A percentile compares a stretch with the other conserved stretches of the same genome.
phyloP scores from a whole-genome alignment of 2,113 vertebrate genomes.

The Seriola quinqueradiata region DNA sequence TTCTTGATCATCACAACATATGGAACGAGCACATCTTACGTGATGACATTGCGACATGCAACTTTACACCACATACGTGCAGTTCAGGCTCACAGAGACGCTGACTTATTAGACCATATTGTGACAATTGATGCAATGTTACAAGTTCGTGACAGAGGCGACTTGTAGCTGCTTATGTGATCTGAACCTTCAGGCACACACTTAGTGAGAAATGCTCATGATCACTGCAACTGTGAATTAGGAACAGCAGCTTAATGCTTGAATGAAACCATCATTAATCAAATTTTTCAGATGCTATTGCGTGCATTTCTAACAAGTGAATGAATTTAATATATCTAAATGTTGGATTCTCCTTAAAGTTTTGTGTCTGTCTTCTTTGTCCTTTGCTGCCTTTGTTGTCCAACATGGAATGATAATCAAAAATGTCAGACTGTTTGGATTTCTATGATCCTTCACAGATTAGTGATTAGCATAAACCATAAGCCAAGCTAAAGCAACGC shows the following conservation, averaged over 20 bases:
- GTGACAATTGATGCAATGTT: conserved; percentile 38
- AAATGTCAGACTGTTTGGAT: conserved; percentile 75
- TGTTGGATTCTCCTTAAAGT: conserved; percentile 26
- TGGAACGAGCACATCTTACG: conserved; percentile 18
- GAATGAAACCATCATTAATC: conserved; percentile 4
- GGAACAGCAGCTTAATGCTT: conserved; percentile 6
- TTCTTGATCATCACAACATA: conserved; percentile 33
- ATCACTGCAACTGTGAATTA: conserved; percentile 33
- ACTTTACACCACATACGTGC: conserved; percentile 37
- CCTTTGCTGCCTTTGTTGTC: conserved; percentile 77
- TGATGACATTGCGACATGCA: conserved; percentile 26
- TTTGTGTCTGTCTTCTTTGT: conserved; percentile 41
- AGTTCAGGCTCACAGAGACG: conserved; percentile 26
- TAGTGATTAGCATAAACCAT: conserved; percentile 75
- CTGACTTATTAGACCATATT: conserved; percentile 27
- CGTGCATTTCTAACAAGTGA: not conserved
- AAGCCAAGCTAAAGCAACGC: conserved; percentile 69
- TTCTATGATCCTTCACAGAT: conserved; percentile 77
- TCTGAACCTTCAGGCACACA: conserved; percentile 26
- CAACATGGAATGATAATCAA: conserved; percentile 68
- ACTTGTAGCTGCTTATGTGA: conserved; percentile 44
- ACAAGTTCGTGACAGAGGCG: conserved; percentile 32
- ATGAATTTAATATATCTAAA: conserved; percentile 1
- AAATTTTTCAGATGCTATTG: conserved; percentile 15
- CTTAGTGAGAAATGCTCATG: not conserved